Evolutionary conservation across 2,113 vertebrate genomes (phyloP), one percentile per base, ranked within the genome.

Genomic region (Protomyctophum bolini): DNA sequence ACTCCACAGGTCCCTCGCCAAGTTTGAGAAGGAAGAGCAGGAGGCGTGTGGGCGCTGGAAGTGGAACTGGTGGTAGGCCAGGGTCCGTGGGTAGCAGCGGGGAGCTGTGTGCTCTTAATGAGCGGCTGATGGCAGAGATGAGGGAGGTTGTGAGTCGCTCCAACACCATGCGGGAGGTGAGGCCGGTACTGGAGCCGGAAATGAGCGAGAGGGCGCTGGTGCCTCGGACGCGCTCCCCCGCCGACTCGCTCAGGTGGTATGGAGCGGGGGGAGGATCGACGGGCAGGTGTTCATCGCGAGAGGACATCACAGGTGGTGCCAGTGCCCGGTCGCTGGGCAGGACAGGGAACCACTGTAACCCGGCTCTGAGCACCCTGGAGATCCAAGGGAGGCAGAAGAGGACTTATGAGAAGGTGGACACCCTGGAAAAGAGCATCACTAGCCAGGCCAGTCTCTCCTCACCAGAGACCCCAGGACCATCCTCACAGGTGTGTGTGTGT

Each of bases 1-100:
- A 97, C 88, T 97, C 96, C 0, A 97, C 96, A 0, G 96, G 95
- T 0, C 95, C 95, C 56, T 97, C 96, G n/a, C 96, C 95, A n/a
- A 96, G 95, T 73, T 77, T 96, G 77, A 91, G 94, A 56, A 93
- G 93, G 75, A 95, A 95, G 84, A 96, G 93, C 84, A 91, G 95
- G 60, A 94, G 93, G 79, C 91, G 93, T 54, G 83, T 91, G 33
- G 91, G 86, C 58, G 87, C 92, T 63, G 59, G 70, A 7, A 79
- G 83, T 1, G 52, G 87, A 46, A 58, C 92, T 0, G 90, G 94
- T 15, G 92, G 89, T 45, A 88, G 96, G 78, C 95, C 94, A 0
- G 95, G 95, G 3, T 96, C 95, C 0, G 90, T 95, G 54, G 95
- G 95, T 69, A 95, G 94, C 91, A 93, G 88, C 58, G 94, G 94